Conservation (phyloP, 2,113 vertebrate species). For the Nyctereutes procyonoides region DNA sequence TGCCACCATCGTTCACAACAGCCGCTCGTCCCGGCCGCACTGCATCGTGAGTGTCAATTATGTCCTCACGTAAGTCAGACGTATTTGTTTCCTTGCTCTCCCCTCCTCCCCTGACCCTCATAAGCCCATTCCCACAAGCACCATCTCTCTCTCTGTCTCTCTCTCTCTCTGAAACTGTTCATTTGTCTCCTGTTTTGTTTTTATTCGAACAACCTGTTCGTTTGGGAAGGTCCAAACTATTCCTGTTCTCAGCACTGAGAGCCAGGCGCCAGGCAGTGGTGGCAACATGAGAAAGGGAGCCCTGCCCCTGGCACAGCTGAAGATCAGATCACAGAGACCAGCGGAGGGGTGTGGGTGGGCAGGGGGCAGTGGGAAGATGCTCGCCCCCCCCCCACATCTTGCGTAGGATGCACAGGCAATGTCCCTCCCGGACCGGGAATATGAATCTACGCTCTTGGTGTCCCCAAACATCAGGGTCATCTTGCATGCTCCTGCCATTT, state of each 20-base stretch:
- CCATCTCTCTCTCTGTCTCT: background rate
- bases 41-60: conserved; percentile 99
- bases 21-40: conserved; percentile 96
- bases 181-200: conserved; percentile 48
- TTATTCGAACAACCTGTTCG: background rate
- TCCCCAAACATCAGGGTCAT: accelerated
- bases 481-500: accelerated
- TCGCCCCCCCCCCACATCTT: too few species aligned
- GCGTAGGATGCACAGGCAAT: background rate
- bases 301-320: background rate
- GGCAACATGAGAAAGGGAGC: accelerated
- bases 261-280: background rate
- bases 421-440: accelerated
- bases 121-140: accelerated
- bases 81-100: conserved; percentile 74
- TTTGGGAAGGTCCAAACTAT: background rate
- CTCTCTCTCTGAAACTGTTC: background rate
- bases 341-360: background rate
- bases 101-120: background rate
- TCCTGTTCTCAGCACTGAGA: background rate
- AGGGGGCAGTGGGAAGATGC: accelerated
- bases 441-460: accelerated
- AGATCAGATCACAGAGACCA: background rate
- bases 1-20: conserved; percentile 97
- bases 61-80: conserved; percentile 96